phyloP scores from a whole-genome alignment of 1,140 invertebrate genomes.

The Hermetia illucens region DNA sequence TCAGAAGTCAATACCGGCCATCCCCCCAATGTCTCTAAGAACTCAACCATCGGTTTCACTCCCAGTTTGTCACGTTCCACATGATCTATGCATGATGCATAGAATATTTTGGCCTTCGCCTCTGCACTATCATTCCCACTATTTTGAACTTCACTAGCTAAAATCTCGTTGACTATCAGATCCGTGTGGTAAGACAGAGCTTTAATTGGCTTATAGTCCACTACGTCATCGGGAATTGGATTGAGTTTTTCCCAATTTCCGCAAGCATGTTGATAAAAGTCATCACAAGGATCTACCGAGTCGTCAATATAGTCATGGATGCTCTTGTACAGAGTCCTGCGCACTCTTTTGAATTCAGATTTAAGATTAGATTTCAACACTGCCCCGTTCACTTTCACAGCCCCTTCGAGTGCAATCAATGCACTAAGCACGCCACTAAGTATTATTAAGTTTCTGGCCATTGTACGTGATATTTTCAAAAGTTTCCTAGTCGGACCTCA shows the following conservation, averaged over 20 bases:
- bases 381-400: too few species aligned
- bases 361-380: too few species aligned
- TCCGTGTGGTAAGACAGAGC: conserved; percentile 11
- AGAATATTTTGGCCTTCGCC: conserved; percentile 21
- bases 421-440: too few species aligned
- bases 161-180: too few species aligned
- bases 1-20: conserved; percentile 54
- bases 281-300: conserved; percentile 51
- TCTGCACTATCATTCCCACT: conserved; percentile 17
- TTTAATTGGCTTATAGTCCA: conserved; percentile 12
- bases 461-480: too few species aligned
- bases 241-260: conserved; percentile 38
- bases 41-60: conserved; percentile 35
- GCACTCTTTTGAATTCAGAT: too few species aligned
- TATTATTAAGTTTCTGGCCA: too few species aligned
- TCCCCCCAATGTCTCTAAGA: conserved; percentile 49
- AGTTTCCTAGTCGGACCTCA: too few species aligned
- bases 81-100: conserved; percentile 25
- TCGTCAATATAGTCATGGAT: too few species aligned
- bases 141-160: conserved; percentile 13
- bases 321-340: too few species aligned
- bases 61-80: conserved; percentile 37
- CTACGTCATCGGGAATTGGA: conserved; percentile 35
- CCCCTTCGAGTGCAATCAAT: too few species aligned
- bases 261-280: conserved; percentile 57